A percentile compares a stretch with the other conserved stretches of the same genome.
Evolutionary conservation across 2,888 invertebrate species (phyloP).

Genomic region (Apocheima hispidaria): DNA sequence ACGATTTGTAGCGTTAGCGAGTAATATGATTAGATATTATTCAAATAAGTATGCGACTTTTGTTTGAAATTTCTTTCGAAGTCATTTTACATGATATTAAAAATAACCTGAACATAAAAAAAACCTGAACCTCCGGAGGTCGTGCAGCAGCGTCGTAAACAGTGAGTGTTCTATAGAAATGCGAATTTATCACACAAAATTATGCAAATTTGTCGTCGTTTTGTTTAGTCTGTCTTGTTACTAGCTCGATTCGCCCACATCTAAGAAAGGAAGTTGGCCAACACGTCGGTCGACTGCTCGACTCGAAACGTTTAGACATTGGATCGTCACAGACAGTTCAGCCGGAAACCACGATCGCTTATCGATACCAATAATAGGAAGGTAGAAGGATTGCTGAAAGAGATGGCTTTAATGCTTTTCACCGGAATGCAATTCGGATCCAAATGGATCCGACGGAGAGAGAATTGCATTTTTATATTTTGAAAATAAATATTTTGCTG

Average conservation of each 20-base stretch:
- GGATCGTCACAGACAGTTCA: slow-evolving; percentile 7
- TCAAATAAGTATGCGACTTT: no score
- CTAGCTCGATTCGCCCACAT: slow-evolving; percentile 11
- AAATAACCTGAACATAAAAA: no score
- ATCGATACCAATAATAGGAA: neutral
- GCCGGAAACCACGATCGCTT: slow-evolving; percentile 16
- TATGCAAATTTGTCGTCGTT: neutral
- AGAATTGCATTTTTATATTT: no score
- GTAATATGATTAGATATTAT: no score
- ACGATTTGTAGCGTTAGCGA: no score
- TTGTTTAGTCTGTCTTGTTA: neutral
- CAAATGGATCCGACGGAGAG: no score
- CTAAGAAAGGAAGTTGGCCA: slow-evolving; percentile 23
- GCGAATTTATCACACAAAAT: neutral
- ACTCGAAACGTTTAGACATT: slow-evolving; percentile 17
- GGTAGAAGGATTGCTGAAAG: neutral
- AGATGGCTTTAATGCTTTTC: slow-evolving; percentile 1
- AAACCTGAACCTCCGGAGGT: no score
- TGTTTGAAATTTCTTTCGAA: no score
- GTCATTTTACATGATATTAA: no score
- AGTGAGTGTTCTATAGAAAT: no score
- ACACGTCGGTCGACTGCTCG: slow-evolving; percentile 3
- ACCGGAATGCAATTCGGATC: neutral
- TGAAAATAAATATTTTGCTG: no score
- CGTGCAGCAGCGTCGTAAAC: no score